Base-by-base conservation (phyloP, 2,113 vertebrate genomes). In the Trematocara nigrifrons region DNA sequence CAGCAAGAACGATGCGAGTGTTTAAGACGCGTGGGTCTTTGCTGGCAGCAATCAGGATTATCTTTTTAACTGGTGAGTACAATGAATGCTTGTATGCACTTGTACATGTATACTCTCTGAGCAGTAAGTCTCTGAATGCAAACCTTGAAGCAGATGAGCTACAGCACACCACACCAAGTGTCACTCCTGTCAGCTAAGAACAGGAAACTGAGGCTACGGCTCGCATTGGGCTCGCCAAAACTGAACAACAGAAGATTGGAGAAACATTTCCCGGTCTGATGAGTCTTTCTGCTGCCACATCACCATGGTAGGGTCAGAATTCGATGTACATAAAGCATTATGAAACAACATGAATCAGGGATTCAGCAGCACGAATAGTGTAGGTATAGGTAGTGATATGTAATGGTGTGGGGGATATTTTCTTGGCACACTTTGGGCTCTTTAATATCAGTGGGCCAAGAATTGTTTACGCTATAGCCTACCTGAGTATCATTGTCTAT, bases 61-160 rank as follows among this genome's bases (percentile, higher is more conserved):
- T 90, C 49, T 56, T 94, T 51, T 29, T 93, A 31, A 79, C 81
- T 38, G 93, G 96, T 96, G 93, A 96, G 95, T 76, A 76, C 69
- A 31, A 76, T 49, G 45, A 0, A 31, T 76, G 69, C 1, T 76
- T 2, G 2, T 2, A 42, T 69, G 38, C 20, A 71, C 12, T 26
- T 45, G 15, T 74, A 5, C 42, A 0, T 16, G 22, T 47, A 29
- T 4, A 47, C 8, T 47, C 20, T 47, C 40, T 10, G 20, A 16
- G 26, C 40, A 74, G 35, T 47, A 74, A 47, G 20, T 47, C 22
- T 74, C 0, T 16, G 22, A 74, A 47, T 74, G 69, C 69, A 7
- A 74, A 74, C 42, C 42, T 74, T 7, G 40, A 74, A 29, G 42
- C 1, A 16, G 40, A 47, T 47, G 6, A 45, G 6, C 40, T 29